Evolutionary conservation across 2,113 vertebrate species (phyloP), one percentile per base, ranked within the genome.

Genomic region (Otus sunia): DNA sequence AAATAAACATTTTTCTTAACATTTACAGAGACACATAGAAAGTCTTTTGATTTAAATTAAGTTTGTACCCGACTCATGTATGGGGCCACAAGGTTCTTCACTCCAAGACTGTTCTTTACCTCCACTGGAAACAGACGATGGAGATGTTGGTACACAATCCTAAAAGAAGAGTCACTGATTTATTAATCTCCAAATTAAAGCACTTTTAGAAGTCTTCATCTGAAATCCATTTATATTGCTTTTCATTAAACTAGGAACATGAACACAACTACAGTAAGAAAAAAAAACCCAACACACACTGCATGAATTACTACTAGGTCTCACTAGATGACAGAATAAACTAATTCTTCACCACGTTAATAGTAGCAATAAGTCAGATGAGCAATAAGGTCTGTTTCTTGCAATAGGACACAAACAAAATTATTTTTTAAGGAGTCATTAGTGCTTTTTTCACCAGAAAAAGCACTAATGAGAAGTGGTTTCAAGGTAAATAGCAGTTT

Each of bases 11-110:
- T 92, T 90, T 88, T 63, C 56, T 88, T 66, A 37, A 67, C 18
- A 11, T 9, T 37, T 76, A 73, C 1, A 6, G 14, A 76, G 30
- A 39, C 11, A 37, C 9, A 62, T 0, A 52, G 12, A 10, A 66
- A 81, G 23, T 16, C 5, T 86, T 93, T 73, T 68, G n/a, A 41
- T n/a, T 85, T 73, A 91, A 91, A n/a, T 78, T 2, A 52, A 13
- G 11, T 83, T 92, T 94, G 75, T 96, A 98, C 98, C 98, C 91
- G 98, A 98, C 59, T 79, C 36, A 20, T 96, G 97, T 58, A 93
- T 4, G 13, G 85, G 59, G 43, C 63, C 72, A 63, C 5, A 41
- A 66, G 53, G 62, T 52, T 94, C 41, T 60, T 90, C 86, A 64
- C 56, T 50, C 72, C 86, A 74, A 20, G 45, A 32, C 62, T 87